Evolutionary conservation across 1,140 invertebrate genomes (phyloP).

Genomic region (Hormaphis cornu): DNA sequence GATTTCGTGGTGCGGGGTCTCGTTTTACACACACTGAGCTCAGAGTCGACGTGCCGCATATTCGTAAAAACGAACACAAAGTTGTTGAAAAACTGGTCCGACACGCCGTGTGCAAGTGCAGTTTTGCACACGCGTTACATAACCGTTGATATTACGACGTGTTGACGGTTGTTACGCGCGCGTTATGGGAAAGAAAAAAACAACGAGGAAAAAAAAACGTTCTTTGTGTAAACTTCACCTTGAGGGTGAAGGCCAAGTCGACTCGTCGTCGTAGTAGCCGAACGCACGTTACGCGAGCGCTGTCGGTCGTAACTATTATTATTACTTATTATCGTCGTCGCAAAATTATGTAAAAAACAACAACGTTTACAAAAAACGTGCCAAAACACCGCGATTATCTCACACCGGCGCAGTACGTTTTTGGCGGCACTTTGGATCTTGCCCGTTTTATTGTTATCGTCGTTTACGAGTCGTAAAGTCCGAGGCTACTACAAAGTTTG

Average conservation of each 20-base stretch:
- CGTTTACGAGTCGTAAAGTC: too few relatives aligned
- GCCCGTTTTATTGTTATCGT: too few relatives aligned
- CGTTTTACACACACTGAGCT: too few relatives aligned
- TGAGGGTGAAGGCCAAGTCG: conserved; percentile 15
- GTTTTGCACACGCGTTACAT: too few relatives aligned
- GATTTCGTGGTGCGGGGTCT: too few relatives aligned
- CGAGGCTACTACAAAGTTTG: too few relatives aligned
- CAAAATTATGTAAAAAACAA: neutral
- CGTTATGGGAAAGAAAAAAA: neutral
- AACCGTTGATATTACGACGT: neutral
- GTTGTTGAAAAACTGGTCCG: too few relatives aligned
- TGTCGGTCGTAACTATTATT: neutral
- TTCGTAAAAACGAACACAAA: too few relatives aligned
- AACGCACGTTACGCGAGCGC: neutral
- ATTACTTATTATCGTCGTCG: neutral
- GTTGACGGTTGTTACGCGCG: neutral
- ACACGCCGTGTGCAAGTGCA: too few relatives aligned
- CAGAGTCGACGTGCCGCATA: too few relatives aligned
- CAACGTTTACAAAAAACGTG: neutral
- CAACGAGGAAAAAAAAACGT: neutral
- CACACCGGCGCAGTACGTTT: too few relatives aligned
- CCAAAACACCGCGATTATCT: conserved; percentile 1
- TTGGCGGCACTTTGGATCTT: too few relatives aligned
- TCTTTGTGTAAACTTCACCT: conserved; percentile 20
- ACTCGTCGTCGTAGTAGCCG: neutral